phyloP scores from a whole-genome alignment of 2,113 vertebrate genomes.

The Uria lomvia region DNA sequence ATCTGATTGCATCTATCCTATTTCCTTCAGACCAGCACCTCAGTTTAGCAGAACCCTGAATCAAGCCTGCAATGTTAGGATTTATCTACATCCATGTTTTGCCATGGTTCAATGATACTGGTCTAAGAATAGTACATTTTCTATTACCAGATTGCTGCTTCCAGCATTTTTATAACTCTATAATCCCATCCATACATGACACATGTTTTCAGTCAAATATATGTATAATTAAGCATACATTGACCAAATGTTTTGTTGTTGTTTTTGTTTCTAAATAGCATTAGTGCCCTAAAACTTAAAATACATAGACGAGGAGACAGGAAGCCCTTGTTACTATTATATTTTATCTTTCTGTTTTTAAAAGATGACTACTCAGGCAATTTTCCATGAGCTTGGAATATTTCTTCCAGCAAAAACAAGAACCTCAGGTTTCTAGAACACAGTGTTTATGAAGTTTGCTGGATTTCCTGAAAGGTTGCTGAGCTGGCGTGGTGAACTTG shows the following conservation, averaged over 20 bases:
- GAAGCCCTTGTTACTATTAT: not conserved
- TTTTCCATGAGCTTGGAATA: not conserved
- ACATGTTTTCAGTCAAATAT: not conserved
- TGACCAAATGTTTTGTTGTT: not conserved
- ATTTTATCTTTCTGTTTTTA: not conserved
- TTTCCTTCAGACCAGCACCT: not conserved
- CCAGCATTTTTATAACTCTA: not conserved
- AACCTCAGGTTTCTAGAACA: not conserved
- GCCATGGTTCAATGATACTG: not conserved
- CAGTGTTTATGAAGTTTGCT: not conserved
- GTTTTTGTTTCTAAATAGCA: not conserved
- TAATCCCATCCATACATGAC: not conserved
- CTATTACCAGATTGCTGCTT: not conserved
- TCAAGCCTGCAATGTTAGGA: not conserved
- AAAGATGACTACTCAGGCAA: not conserved
- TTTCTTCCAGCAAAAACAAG: not conserved
- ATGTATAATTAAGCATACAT: not conserved
- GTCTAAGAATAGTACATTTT: not conserved
- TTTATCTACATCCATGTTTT: not conserved
- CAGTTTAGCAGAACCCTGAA: not conserved
- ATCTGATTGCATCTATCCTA: not conserved
- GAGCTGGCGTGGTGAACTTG: not conserved
- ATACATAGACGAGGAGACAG: not conserved
- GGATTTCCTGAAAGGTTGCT: conserved; percentile 13
- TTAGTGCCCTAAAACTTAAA: not conserved